Conservation (phyloP, 2,113 vertebrate species). For the Laticauda colubrina region DNA sequence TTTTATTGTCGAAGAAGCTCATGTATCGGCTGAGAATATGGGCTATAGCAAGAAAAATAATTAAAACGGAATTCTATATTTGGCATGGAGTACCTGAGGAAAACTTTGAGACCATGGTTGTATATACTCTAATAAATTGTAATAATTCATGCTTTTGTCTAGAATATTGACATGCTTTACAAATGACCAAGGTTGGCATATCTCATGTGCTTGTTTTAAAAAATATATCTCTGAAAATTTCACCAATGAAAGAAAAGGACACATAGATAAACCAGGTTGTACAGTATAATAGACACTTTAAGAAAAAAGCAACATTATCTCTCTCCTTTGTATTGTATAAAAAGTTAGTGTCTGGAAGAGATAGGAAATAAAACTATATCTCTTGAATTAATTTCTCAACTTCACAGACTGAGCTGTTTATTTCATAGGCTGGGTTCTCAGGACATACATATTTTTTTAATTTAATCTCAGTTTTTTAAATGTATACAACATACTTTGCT, state of each 20-base stretch:
- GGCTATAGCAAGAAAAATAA: slow-evolving; percentile 62
- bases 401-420: not conserved
- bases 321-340: not conserved
- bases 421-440: not conserved
- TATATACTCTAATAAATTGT: not conserved
- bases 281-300: not conserved
- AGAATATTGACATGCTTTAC: not conserved
- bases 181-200: not conserved
- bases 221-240: not conserved
- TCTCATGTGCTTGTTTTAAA: not conserved
- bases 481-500: not conserved
- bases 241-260: not conserved
- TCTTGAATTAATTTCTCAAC: not conserved
- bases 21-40: slow-evolving; percentile 74
- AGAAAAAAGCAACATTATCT: not conserved
- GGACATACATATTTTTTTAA: not conserved
- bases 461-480: not conserved
- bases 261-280: not conserved
- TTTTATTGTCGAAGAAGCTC: slow-evolving; percentile 70
- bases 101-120: not conserved
- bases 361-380: not conserved
- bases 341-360: not conserved
- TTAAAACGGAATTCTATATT: slow-evolving; percentile 45
- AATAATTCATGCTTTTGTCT: slow-evolving; percentile 31
- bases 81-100: slow-evolving; percentile 19